These are phyloP conservation scores for Hypomecis atomaria DNA, from an alignment of 2,888 invertebrate species.

Conservation along the genomic window DNA sequence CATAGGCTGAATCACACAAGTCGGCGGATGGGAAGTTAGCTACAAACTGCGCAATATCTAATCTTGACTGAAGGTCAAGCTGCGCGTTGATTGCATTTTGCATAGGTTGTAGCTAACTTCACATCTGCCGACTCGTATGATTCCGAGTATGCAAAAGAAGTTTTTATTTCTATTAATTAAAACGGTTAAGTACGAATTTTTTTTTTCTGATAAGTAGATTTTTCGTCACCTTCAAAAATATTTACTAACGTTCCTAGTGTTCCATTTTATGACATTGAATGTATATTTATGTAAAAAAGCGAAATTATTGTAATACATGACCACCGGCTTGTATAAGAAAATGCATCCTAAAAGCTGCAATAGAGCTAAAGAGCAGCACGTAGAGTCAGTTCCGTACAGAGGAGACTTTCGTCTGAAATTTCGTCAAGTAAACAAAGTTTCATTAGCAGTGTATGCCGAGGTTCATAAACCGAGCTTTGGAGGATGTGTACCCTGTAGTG, in stretches of 20 bases:
- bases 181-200: too few species aligned
- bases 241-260: not conserved
- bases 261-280: slow-evolving; percentile 7
- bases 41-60: too few species aligned
- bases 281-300: not conserved
- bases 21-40: too few species aligned
- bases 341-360: not conserved
- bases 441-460: slow-evolving; percentile 41
- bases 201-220: too few species aligned
- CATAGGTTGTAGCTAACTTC: too few species aligned
- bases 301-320: not conserved
- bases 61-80: too few species aligned
- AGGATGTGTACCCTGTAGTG: slow-evolving; percentile 39
- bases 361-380: not conserved
- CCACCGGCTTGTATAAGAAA: not conserved
- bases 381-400: slow-evolving; percentile 29
- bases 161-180: too few species aligned
- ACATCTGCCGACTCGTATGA: too few species aligned
- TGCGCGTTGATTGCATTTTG: too few species aligned
- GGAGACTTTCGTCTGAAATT: slow-evolving; percentile 33
- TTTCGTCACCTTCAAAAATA: not conserved
- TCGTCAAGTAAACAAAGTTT: slow-evolving; percentile 41
- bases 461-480: slow-evolving; percentile 43
- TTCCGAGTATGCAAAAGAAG: too few species aligned
- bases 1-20: too few species aligned